Evolutionary conservation across 1,140 invertebrate species (phyloP), one percentile per base, ranked within the genome.

Genomic region (Nomia melanderi): DNA sequence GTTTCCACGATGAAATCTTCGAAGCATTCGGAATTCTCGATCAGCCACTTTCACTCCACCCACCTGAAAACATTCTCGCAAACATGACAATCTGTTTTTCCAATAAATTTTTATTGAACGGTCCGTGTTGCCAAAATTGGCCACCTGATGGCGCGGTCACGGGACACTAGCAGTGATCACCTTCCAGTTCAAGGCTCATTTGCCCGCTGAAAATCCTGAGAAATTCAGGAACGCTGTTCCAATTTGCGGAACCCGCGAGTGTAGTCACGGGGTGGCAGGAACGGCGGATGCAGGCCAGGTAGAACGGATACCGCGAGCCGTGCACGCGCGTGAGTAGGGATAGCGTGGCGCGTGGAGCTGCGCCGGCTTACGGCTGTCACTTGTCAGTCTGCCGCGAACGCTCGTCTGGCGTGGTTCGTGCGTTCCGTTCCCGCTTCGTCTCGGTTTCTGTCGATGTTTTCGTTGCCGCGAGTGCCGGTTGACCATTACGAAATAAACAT

Each of bases 331-430:
- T 36, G 69, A 53, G 72, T 54, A 62, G 36, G 78, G 75, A 66
- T 65, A 73, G 63, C 50, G 29, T 62, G 29, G 67, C 82, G 82
- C 82, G 82, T 83, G 77, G 71, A 62, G 82, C 63, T 83, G 77
- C 79, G 83, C 84, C 76, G 81, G 77, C 62, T 78, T 78, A 71
- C 72, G 75, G 59, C 64, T 86, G 87, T 88, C 88, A 88, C 82
- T 88, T 87, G 88, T 85, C 87, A 89, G 88, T 89, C 83, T 74
- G 81, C 78, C 81, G 79, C 88, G 83, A 87, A 83, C 83, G 79
- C 53, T 88, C 78, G 17, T 56, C 36, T 56, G 17, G 84, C 23
- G 39, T 25, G 36, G 66, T 23, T 70, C 36, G 83, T 60, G 29
- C n/a, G 1, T 27, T 20, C 20, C 14, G 41, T 44, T 6, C 5